These are phyloP conservation scores for Carpatolechia fugitivella DNA, from an alignment of 2,888 invertebrate genomes.

Conservation along the genomic window DNA sequence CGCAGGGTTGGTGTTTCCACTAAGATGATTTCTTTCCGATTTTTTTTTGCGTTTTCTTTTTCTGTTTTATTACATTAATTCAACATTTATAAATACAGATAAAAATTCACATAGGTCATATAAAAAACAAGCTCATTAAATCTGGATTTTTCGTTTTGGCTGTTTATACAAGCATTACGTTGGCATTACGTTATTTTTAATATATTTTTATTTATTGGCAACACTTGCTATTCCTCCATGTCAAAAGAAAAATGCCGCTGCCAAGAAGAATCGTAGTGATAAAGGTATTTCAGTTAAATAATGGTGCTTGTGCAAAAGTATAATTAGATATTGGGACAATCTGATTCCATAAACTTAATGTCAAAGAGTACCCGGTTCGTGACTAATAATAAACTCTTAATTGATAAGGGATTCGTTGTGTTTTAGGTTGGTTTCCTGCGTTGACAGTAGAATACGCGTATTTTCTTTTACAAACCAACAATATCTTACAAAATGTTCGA, in stretches of 20 bases:
- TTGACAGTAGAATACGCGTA: conserved; percentile 75
- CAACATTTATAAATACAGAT: too few relatives aligned
- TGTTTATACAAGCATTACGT: background rate
- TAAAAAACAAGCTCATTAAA: too few relatives aligned
- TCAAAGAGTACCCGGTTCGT: conserved; percentile 11
- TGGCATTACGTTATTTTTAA: background rate
- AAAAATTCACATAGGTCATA: too few relatives aligned
- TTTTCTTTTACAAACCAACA: conserved; percentile 58
- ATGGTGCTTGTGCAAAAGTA: background rate
- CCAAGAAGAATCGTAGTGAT: conserved; percentile 76
- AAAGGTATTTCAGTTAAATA: conserved; percentile 71
- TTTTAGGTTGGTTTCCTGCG: conserved; percentile 79
- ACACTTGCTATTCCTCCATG: conserved; percentile 49
- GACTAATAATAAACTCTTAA: conserved; percentile 12
- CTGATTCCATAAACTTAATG: conserved; percentile 34
- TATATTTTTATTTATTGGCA: conserved; percentile 36
- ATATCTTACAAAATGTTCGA: conserved; percentile 66
- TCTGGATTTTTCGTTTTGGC: too few relatives aligned
- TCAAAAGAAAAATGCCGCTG: conserved; percentile 79
- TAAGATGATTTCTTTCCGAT: too few relatives aligned
- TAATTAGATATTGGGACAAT: conserved; percentile 26
- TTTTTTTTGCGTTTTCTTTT: too few relatives aligned
- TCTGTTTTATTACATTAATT: too few relatives aligned
- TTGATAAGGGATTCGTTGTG: conserved; percentile 54
- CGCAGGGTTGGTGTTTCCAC: too few relatives aligned